These are phyloP conservation scores for Temnothorax ravouxi DNA, from an alignment of 2,888 invertebrate species.

Conservation along the genomic window DNA sequence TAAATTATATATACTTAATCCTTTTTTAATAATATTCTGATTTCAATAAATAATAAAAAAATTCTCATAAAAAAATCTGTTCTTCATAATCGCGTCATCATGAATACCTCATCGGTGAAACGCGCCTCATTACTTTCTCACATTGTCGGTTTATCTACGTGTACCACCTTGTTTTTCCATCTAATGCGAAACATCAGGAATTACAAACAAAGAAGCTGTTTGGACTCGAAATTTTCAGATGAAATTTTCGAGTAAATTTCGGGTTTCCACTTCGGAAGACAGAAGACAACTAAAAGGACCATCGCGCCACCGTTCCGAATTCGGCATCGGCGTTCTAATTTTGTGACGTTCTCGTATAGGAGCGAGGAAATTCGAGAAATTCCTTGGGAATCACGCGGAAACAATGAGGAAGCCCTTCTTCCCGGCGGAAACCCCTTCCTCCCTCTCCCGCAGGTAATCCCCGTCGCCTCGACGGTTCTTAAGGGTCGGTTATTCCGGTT, in stretches of 20 bases:
- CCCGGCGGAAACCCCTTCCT: conserved; percentile 33
- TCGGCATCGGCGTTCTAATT: conserved; percentile 52
- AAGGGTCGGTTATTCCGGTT: conserved; percentile 70
- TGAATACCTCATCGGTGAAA: background rate
- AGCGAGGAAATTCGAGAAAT: conserved; percentile 57
- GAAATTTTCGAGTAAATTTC: background rate
- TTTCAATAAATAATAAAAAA: background rate
- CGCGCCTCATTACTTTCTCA: background rate
- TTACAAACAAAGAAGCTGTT: background rate
- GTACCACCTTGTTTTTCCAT: background rate
- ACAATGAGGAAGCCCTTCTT: conserved; percentile 50
- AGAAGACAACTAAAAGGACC: background rate
- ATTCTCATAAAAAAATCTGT: background rate
- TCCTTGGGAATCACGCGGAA: conserved; percentile 50
- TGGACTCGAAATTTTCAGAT: conserved; percentile 12
- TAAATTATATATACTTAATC: too few species aligned
- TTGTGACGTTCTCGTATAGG: conserved; percentile 37
- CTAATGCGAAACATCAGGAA: background rate
- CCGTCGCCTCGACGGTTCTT: conserved; percentile 69
- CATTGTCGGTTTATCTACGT: background rate
- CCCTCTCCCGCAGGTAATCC: conserved; percentile 55
- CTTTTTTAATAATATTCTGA: background rate
- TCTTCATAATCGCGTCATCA: background rate
- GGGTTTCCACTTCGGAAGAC: background rate
- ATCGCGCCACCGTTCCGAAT: conserved; percentile 1